These are phyloP conservation scores for Apodemia duryi DNA, from an alignment of 2,888 invertebrate genomes.

Conservation along the genomic window DNA sequence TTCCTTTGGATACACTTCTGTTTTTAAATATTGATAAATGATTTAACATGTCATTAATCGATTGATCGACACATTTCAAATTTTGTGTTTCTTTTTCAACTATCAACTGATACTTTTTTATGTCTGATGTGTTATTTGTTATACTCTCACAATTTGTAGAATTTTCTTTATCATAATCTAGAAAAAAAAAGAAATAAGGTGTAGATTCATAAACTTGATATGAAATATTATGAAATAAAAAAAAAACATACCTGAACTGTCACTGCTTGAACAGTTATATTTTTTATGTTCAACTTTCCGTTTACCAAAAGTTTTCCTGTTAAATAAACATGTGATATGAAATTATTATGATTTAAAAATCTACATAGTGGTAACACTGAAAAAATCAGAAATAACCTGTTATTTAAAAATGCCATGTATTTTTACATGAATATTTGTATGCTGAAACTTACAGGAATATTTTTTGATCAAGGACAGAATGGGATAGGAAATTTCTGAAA, in stretches of 20 bases:
- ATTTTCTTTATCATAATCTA: conserved; percentile 67
- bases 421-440: too few species aligned
- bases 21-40: conserved; percentile 47
- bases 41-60: conserved; percentile 55
- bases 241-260: conserved; percentile 40
- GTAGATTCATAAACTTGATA: neutral
- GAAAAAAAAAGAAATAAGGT: conserved; percentile 29
- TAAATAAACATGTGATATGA: neutral
- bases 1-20: neutral
- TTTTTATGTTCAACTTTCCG: conserved; percentile 18
- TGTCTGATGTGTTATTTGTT: conserved; percentile 46
- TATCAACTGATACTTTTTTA: conserved; percentile 49
- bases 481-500: too few species aligned
- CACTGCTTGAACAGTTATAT: conserved; percentile 42
- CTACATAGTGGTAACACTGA: too few species aligned
- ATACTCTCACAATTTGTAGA: conserved; percentile 27
- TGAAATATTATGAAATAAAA: neutral
- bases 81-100: conserved; percentile 42
- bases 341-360: too few species aligned
- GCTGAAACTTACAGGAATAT: too few species aligned
- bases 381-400: too few species aligned
- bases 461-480: too few species aligned
- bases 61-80: conserved; percentile 46
- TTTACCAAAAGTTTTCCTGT: conserved; percentile 41
- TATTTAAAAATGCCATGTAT: too few species aligned